Base-by-base conservation (phyloP, 1,140 invertebrate genomes). In the Drosophila kepulauana region DNA sequence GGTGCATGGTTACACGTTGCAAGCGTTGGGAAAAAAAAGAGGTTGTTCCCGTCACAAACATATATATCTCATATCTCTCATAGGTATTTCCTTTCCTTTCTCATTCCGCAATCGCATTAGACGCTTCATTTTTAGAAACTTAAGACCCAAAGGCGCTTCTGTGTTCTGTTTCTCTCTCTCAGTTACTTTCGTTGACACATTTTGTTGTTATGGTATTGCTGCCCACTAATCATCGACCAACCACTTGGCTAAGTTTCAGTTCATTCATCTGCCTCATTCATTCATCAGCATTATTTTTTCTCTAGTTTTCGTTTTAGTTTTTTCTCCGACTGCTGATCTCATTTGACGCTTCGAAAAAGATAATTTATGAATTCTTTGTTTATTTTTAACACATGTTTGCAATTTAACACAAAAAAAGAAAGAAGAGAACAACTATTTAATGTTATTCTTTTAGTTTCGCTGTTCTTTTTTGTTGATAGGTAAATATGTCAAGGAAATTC, bases 171-270 rank as follows among this genome's bases (percentile, higher is more conserved):
- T 70, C 62, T 57, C 4, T 11, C 13, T 13, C 58, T 54, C 25
- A 20, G 25, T 86, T 82, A 87, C 84, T 88, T 87, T 87, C 85
- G 80, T 78, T 87, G 84, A 84, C 84, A 87, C 85, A 89, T 84
- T 78, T 87, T 38, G 35, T 57, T 10, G 25, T 57, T 28, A 35
- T 20, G 20, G 3, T 20, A 3, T 25, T 25, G 38, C 38, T 48
- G 43, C 38, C 57, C 68, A 58, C 77, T 79, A 80, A 87, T 88
- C 84, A 80, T 75, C 13, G 5, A 38, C 11, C 62, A 56, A 38
- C 11, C 62, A 56, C 77, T 80, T 74, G 63, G 49, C 33, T 46
- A 45, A 6, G 41, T 68, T 69, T 56, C 57, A 30, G 33, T 57
- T 62, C 66, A 63, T 70, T 70, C 72, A 75, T 63, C 65, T 51